These are phyloP conservation scores for Himalopsyche anomala DNA, from an alignment of 2,888 invertebrate genomes.

Conservation along the genomic window DNA sequence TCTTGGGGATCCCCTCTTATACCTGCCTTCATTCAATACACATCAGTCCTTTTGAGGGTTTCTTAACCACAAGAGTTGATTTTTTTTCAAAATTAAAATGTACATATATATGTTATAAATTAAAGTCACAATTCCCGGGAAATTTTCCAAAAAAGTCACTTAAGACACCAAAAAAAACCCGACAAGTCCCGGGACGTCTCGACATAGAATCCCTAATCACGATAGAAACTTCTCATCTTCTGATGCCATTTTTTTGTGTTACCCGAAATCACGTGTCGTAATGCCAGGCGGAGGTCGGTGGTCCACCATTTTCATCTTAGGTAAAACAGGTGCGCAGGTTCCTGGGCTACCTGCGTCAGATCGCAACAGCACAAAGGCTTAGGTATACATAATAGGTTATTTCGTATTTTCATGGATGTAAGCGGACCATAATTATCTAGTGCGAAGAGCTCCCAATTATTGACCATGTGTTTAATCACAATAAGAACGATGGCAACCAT, in stretches of 20 bases:
- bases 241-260: background rate
- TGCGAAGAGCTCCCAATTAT: background rate
- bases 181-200: too few relatives aligned
- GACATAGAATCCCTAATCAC: too few relatives aligned
- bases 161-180: too few relatives aligned
- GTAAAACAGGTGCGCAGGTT: constrained; percentile 6
- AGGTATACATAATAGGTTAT: background rate
- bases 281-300: background rate
- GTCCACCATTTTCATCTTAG: constrained; percentile 8
- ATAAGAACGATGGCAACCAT: background rate
- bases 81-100: too few relatives aligned
- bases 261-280: background rate
- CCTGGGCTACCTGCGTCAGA: background rate
- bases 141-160: too few relatives aligned
- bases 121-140: too few relatives aligned
- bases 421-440: constrained; percentile 1
- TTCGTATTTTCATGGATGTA: background rate
- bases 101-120: too few relatives aligned
- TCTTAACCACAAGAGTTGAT: too few relatives aligned
- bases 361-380: background rate
- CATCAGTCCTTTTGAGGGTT: too few relatives aligned
- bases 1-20: too few relatives aligned
- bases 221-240: background rate
- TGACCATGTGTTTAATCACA: background rate
- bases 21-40: too few relatives aligned